Evolutionary conservation across 2,888 invertebrate genomes (phyloP), one percentile per base, ranked within the genome.

Genomic region (Chymomyza caudatula): DNA sequence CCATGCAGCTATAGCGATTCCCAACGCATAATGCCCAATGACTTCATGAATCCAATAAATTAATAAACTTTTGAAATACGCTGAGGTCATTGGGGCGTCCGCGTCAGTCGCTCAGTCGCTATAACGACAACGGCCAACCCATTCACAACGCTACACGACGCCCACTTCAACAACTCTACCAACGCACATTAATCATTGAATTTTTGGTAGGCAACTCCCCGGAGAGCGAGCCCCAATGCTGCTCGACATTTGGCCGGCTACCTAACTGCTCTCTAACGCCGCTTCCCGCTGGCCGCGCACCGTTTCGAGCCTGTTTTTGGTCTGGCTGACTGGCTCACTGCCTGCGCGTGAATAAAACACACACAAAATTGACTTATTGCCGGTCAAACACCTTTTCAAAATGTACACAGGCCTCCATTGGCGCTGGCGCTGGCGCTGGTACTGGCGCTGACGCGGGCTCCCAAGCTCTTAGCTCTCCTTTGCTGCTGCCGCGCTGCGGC

Each of bases 341-440:
- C 60, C 17, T 23, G 71, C 85, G 65, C 74, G 71, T 72, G 78
- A 73, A 87, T 77, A 77, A 79, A 83, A 83, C 77, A 81, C 84
- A 84, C 80, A 85, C 86, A 84, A 87, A 83, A 83, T 86, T 83
- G 82, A 83, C 82, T 83, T 83, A 83, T 81, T 83, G 87, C 87
- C 82, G 87, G 87, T 87, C 82, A 83, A 83, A 83, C 87, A 83
- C 82, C 82, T 83, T 83, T 71, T 61, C 78, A 67, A 84, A 85
- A 74, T 60, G 62, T 65, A 70, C 65, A 54, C 37, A 37, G 29
- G 8, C 51, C 44, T 15, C 15, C 15, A 15, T 47, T 4, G 51
- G 19, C 51, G 49, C n/a, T n/a, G n/a, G n/a, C 49, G 8, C 47
- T 19, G 17, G 5, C 44, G 11, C 3, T 13, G 44, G 17, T 44